Conservation (phyloP, 2,888 invertebrate species). For the Pseudanteris insignis region DNA sequence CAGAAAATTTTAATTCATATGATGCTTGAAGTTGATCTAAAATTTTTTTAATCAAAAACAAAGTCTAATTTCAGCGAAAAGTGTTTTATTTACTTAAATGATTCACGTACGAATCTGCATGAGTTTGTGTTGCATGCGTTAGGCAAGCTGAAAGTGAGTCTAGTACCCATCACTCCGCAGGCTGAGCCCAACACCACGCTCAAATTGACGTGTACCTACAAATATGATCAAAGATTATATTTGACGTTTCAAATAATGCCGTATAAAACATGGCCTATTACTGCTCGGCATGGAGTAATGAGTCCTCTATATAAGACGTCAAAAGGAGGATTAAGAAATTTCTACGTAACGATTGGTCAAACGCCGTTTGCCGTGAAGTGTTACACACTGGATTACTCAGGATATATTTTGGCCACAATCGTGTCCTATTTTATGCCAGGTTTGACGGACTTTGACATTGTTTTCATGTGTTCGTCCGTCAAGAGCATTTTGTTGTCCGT, state of each 20-base stretch:
- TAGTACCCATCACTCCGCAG: constrained; percentile 66
- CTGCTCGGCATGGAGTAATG: constrained; percentile 41
- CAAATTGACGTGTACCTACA: constrained; percentile 68
- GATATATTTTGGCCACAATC: constrained; percentile 55
- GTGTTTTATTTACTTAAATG: neutral
- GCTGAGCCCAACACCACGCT: constrained; percentile 64
- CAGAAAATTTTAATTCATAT: no score
- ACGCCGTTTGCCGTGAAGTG: constrained; percentile 56
- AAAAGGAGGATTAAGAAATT: constrained; percentile 52
- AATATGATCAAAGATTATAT: constrained; percentile 61
- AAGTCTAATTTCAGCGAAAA: no score
- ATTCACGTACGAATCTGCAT: constrained; percentile 31
- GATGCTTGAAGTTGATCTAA: no score
- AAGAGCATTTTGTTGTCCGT: constrained; percentile 6
- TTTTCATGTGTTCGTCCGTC: constrained; percentile 51
- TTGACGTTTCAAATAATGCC: constrained; percentile 63
- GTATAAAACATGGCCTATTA: constrained; percentile 48
- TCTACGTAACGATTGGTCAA: constrained; percentile 59
- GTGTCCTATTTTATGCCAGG: constrained; percentile 57
- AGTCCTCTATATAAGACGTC: constrained; percentile 43
- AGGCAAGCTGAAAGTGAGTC: constrained; percentile 67
- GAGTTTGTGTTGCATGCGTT: constrained; percentile 45
- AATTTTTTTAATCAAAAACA: no score
- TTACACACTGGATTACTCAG: constrained; percentile 50
- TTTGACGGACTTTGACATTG: constrained; percentile 49